phyloP scores from a whole-genome alignment of 2,113 vertebrate species.

The Rhizomys pruinosus region DNA sequence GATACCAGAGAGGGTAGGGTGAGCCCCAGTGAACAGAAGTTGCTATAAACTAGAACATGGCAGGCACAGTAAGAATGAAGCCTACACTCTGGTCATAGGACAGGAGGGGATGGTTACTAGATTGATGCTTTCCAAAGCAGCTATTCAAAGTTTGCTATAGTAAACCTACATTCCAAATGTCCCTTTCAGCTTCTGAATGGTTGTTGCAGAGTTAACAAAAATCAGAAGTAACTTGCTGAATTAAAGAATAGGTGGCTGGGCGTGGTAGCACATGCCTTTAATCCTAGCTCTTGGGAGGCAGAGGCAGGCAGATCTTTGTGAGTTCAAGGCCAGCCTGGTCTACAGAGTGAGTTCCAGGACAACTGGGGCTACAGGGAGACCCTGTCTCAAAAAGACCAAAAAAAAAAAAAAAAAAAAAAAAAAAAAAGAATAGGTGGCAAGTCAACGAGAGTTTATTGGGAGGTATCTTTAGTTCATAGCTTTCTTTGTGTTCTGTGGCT shows the following conservation, averaged over 20 bases:
- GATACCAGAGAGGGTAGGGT: not conserved
- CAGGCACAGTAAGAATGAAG: not conserved
- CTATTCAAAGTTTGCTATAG: not conserved
- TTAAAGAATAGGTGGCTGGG: too few relatives aligned
- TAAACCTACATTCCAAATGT: not conserved
- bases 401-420: too few relatives aligned
- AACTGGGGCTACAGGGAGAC: too few relatives aligned
- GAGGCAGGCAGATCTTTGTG: too few relatives aligned
- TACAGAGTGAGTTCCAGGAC: too few relatives aligned
- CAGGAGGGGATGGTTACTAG: not conserved
- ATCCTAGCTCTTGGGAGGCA: too few relatives aligned
- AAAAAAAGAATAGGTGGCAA: too few relatives aligned
- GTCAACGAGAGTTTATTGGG: not conserved
- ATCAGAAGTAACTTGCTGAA: not conserved
- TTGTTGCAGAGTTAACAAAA: slow-evolving; percentile 17
- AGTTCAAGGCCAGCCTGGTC: too few relatives aligned
- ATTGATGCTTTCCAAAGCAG: not conserved
- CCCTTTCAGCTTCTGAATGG: not conserved
- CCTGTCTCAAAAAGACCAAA: too few relatives aligned
- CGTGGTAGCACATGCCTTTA: too few relatives aligned
- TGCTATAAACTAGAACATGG: not conserved
- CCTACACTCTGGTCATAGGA: not conserved
- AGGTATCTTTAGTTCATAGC: not conserved
- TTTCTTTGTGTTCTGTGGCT: not conserved
- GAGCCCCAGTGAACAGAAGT: not conserved